These are phyloP conservation scores for Leiothrix lutea DNA, from an alignment of 2,113 vertebrate genomes.

Conservation along the genomic window DNA sequence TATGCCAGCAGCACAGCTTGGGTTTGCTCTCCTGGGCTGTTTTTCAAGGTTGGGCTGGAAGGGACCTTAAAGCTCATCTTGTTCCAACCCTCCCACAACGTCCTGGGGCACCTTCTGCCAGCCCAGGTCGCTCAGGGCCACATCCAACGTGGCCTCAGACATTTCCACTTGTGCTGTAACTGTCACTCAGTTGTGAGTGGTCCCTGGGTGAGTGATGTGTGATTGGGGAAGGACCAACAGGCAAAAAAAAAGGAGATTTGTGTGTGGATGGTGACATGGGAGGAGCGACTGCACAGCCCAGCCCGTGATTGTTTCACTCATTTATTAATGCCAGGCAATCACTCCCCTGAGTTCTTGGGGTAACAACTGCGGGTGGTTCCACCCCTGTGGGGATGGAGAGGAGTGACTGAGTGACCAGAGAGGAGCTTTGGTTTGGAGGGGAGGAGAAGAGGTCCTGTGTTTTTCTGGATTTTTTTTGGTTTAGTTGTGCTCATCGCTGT, in stretches of 20 bases:
- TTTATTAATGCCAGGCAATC: background rate
- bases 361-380: background rate
- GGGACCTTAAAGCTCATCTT: background rate
- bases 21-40: background rate
- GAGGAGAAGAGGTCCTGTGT: background rate
- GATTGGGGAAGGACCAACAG: background rate
- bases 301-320: rapidly evolving
- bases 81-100: background rate
- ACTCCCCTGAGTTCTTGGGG: background rate
- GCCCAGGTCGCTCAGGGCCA: background rate
- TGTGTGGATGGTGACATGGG: rapidly evolving
- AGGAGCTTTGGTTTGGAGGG: background rate
- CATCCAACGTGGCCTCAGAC: background rate
- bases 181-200: rapidly evolving
- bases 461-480: background rate
- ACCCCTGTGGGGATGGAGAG: background rate
- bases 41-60: background rate
- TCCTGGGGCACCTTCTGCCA: too few species aligned
- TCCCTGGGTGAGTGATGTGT: rapidly evolving
- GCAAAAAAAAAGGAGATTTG: background rate
- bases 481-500: background rate
- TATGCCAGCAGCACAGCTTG: rapidly evolving
- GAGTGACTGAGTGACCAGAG: background rate
- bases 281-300: background rate
- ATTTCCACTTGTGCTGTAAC: background rate